Evolutionary conservation across 2,888 invertebrate species (phyloP).

Genomic region (Atrina japonica): DNA sequence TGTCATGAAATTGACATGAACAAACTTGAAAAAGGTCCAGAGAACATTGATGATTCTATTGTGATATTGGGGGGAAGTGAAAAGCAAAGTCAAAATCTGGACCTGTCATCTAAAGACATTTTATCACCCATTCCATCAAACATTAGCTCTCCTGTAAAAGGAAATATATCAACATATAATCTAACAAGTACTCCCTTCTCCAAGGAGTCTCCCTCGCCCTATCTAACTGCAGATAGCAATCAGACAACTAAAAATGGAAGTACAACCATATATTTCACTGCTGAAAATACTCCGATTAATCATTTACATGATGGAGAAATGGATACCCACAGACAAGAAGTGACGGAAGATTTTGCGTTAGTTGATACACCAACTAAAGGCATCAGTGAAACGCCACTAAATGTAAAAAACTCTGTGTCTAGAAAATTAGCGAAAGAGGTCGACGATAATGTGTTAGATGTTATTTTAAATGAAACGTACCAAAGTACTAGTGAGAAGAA

Average conservation of each 20-base stretch:
- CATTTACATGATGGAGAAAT: too few relatives aligned
- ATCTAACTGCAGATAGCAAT: slow-evolving; percentile 41
- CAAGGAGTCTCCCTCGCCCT: slow-evolving; percentile 38
- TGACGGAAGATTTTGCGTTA: too few relatives aligned
- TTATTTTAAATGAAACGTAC: background rate
- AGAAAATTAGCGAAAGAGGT: too few relatives aligned
- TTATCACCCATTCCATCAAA: slow-evolving; percentile 49
- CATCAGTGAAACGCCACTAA: too few relatives aligned
- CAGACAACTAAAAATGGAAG: slow-evolving; percentile 15
- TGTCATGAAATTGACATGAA: too few relatives aligned
- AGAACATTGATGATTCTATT: slow-evolving; percentile 49
- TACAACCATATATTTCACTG: slow-evolving; percentile 3
- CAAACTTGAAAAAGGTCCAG: background rate
- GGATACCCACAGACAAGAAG: too few relatives aligned
- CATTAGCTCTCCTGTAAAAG: slow-evolving; percentile 55
- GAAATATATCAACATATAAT: slow-evolving; percentile 4
- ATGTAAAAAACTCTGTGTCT: too few relatives aligned
- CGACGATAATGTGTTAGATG: background rate
- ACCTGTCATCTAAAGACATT: slow-evolving; percentile 28
- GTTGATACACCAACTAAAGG: background rate
- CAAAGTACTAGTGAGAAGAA: slow-evolving; percentile 7
- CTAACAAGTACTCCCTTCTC: slow-evolving; percentile 34
- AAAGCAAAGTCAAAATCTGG: slow-evolving; percentile 35
- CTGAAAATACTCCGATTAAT: slow-evolving; percentile 34
- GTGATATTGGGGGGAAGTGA: slow-evolving; percentile 50